Conservation (phyloP, 2,797 vertebrate species). For the Rousettus madagascariensis region DNA sequence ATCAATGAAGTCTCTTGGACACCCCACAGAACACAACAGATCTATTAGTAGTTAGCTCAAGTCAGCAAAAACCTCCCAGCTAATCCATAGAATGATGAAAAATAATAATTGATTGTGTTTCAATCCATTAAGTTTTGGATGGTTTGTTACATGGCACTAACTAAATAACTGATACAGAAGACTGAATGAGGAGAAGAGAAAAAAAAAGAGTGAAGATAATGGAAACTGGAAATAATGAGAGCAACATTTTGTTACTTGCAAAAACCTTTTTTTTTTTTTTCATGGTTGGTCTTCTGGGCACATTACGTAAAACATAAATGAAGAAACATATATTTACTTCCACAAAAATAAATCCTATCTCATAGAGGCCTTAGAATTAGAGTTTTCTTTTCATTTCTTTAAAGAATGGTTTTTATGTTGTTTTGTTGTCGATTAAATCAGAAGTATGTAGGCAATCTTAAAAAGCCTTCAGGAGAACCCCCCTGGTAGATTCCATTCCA, state of each 20-base stretch:
- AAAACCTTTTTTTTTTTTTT: not conserved
- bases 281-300: not conserved
- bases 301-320: not conserved
- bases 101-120: not conserved
- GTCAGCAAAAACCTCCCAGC: not conserved
- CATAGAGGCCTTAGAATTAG: not conserved
- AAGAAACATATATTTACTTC: not conserved
- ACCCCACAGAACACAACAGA: not conserved
- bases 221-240: not conserved
- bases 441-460: not conserved
- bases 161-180: not conserved
- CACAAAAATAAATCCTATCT: not conserved
- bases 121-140: not conserved
- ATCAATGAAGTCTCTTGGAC: not conserved
- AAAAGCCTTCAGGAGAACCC: not conserved
- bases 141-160: not conserved
- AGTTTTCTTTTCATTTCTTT: not conserved
- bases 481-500: not conserved
- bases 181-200: not conserved
- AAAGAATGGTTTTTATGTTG: not conserved
- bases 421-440: not conserved
- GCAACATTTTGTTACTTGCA: not conserved
- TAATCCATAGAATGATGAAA: not conserved
- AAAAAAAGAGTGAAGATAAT: not conserved
- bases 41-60: not conserved